Evolutionary conservation across 1,140 invertebrate species (phyloP).

Genomic region (Hylyphantes graminicola): DNA sequence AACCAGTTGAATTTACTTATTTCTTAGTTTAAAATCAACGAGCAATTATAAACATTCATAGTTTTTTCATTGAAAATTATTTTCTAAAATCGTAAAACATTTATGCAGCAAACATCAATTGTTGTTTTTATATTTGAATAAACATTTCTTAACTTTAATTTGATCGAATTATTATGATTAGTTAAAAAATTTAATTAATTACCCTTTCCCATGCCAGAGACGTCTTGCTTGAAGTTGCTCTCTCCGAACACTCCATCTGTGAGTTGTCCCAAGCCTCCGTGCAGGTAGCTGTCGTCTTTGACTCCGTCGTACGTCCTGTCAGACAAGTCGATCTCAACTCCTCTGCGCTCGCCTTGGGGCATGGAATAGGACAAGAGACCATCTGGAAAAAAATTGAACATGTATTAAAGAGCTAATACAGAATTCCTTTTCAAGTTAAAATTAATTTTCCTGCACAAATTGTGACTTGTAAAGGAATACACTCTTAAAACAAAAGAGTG

Average conservation of each 20-base stretch:
- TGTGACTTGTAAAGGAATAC: too few relatives aligned
- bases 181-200: slow-evolving; percentile 59
- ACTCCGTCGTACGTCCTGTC: slow-evolving; percentile 94
- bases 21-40: too few relatives aligned
- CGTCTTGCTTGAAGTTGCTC: slow-evolving; percentile 80
- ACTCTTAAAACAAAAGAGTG: too few relatives aligned
- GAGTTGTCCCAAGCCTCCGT: slow-evolving; percentile 86
- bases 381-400: slow-evolving; percentile 71
- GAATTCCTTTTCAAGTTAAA: neutral
- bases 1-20: too few relatives aligned
- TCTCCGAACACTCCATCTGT: slow-evolving; percentile 81
- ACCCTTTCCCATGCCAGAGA: slow-evolving; percentile 78
- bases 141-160: too few relatives aligned
- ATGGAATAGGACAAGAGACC: slow-evolving; percentile 85
- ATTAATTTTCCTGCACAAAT: too few relatives aligned
- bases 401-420: neutral
- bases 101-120: too few relatives aligned
- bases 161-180: too few relatives aligned
- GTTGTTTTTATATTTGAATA: too few relatives aligned
- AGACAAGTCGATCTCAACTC: slow-evolving; percentile 82
- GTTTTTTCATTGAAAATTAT: too few relatives aligned
- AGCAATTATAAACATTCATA: too few relatives aligned
- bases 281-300: slow-evolving; percentile 76
- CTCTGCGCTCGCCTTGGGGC: slow-evolving; percentile 81
- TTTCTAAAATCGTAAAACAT: too few relatives aligned